Evolutionary conservation across 2,113 vertebrate genomes (phyloP).

Genomic region (Equus quagga): DNA sequence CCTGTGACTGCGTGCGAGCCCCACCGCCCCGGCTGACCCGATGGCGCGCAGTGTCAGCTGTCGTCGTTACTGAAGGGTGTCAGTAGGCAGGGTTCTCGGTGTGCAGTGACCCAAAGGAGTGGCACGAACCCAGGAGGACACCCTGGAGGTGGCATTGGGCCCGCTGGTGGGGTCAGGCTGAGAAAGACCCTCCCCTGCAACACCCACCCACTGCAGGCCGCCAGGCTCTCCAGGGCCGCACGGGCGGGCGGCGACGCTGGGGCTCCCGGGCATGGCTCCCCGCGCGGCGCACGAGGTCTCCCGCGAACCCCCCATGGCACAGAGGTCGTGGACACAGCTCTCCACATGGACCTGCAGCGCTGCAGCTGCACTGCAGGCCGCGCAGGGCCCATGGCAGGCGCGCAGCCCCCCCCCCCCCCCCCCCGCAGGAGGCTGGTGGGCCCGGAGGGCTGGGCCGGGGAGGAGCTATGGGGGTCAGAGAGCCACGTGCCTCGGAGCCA

Average conservation of each 20-base stretch:
- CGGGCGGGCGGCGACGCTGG: neutral
- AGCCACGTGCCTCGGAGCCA: neutral
- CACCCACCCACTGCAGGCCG: constrained; percentile 78
- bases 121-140: neutral
- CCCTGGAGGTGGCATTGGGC: neutral
- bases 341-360: neutral
- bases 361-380: neutral
- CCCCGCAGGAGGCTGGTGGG: neutral
- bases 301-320: neutral
- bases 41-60: neutral
- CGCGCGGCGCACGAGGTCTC: neutral
- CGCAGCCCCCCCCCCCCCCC: no score
- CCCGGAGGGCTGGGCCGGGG: accelerated
- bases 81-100: no score
- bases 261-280: neutral
- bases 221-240: constrained; percentile 81
- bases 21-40: neutral
- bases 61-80: neutral
- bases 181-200: neutral
- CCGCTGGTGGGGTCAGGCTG: neutral
- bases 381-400: accelerated
- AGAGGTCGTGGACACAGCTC: constrained; percentile 8
- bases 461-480: neutral
- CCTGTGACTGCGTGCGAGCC: no score
- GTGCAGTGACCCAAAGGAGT: neutral